phyloP scores from a whole-genome alignment of 1,140 invertebrate genomes.

The Brachionus calyciflorus region DNA sequence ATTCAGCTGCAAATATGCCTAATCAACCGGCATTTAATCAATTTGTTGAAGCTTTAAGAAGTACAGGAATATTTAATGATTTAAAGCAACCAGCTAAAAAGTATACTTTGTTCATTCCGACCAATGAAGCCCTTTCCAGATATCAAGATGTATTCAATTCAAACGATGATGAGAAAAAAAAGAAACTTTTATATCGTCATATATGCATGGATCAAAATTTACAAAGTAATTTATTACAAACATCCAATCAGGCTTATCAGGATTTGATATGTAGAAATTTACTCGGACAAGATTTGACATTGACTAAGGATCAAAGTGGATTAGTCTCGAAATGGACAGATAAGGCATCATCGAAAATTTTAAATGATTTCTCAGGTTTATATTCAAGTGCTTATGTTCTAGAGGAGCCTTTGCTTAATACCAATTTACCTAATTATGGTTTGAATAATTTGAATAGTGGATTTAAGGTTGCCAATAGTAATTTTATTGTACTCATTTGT shows the following conservation, averaged over 20 bases:
- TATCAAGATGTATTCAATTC: conserved; percentile 4
- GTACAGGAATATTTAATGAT: conserved; percentile 28
- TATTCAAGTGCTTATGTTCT: conserved; percentile 40
- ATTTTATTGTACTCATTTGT: background rate
- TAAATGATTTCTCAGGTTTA: conserved; percentile 35
- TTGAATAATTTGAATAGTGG: conserved; percentile 37
- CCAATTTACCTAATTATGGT: conserved; percentile 27
- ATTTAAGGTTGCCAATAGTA: background rate
- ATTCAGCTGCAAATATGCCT: background rate
- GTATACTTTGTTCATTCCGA: conserved; percentile 40
- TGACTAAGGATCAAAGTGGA: conserved; percentile 33
- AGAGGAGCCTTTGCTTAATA: conserved; percentile 29
- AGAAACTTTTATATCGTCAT: conserved; percentile 28
- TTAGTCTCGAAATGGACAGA: conserved; percentile 32
- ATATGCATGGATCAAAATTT: conserved; percentile 46
- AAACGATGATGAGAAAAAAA: conserved; percentile 29
- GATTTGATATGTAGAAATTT: conserved; percentile 31
- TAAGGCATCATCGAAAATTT: conserved; percentile 5
- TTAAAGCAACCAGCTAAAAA: background rate
- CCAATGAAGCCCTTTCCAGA: conserved; percentile 12
- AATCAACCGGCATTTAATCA: conserved; percentile 28
- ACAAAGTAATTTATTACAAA: conserved; percentile 21
- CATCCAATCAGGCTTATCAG: background rate
- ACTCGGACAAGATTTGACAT: conserved; percentile 41
- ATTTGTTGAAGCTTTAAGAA: conserved; percentile 29